These are phyloP conservation scores for Actias luna DNA, from an alignment of 2,888 invertebrate species.

Conservation along the genomic window DNA sequence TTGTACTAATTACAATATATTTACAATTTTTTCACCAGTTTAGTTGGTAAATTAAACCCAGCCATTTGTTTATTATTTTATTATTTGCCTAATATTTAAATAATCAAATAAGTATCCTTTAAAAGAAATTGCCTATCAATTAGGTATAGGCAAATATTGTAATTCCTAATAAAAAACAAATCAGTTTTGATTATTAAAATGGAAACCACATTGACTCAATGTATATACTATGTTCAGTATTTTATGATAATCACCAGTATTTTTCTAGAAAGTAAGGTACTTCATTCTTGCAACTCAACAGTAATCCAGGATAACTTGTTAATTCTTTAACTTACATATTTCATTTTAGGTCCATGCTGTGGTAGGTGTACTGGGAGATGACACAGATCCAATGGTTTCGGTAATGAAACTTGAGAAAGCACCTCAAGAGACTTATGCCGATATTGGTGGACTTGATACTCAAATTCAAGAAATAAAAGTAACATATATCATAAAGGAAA, in stretches of 20 bases:
- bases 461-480: conserved; percentile 90
- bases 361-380: conserved; percentile 99
- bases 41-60: not conserved
- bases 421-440: conserved; percentile 99
- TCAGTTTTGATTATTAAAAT: too few relatives aligned
- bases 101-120: too few relatives aligned
- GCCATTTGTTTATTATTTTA: too few relatives aligned
- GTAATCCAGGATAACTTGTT: not conserved
- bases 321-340: not conserved
- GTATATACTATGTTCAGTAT: too few relatives aligned
- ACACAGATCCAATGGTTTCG: conserved; percentile 99
- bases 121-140: too few relatives aligned
- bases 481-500: conserved; percentile 11
- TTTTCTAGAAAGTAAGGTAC: too few relatives aligned
- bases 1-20: not conserved
- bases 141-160: too few relatives aligned
- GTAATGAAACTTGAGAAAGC: conserved; percentile 99
- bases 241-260: too few relatives aligned
- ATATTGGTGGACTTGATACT: conserved; percentile 97
- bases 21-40: not conserved
- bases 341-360: conserved; percentile 93
- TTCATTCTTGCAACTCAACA: too few relatives aligned
- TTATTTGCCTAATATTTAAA: too few relatives aligned
- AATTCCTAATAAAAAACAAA: too few relatives aligned
- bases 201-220: too few relatives aligned